Conservation (phyloP, 2,113 vertebrate species). For the Fukomys damarensis region DNA sequence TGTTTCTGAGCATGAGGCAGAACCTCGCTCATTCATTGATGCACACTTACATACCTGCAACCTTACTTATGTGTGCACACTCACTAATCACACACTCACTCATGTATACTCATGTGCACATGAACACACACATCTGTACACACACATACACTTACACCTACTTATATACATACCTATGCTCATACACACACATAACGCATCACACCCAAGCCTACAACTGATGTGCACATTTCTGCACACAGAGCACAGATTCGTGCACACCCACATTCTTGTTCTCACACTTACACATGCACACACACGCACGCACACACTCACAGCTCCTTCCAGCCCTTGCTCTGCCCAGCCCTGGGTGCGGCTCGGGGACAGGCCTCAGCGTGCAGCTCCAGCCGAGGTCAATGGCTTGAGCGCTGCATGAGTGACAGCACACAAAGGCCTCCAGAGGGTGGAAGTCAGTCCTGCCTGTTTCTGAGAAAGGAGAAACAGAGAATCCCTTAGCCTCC, state of each 20-base stretch:
- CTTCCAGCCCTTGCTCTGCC: neutral
- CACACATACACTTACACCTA: neutral
- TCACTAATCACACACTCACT: too few species aligned
- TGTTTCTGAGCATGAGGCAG: neutral
- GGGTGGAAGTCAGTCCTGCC: accelerated
- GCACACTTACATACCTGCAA: neutral
- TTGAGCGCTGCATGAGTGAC: neutral
- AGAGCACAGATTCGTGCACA: neutral
- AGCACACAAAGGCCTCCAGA: neutral
- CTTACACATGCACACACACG: neutral
- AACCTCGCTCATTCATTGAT: neutral
- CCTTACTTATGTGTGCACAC: too few species aligned
- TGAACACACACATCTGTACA: neutral
- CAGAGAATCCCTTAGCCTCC: neutral
- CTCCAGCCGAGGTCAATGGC: neutral
- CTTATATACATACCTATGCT: neutral
- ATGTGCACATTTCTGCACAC: neutral
- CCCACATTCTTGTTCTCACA: neutral
- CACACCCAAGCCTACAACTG: neutral
- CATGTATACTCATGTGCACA: accelerated
- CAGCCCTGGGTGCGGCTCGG: too few species aligned
- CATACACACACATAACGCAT: neutral
- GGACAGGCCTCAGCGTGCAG: neutral
- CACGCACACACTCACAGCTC: neutral
- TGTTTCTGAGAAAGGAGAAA: neutral